Evolutionary conservation across 2,888 invertebrate genomes (phyloP).

Genomic region (Euplagia quadripunctaria): DNA sequence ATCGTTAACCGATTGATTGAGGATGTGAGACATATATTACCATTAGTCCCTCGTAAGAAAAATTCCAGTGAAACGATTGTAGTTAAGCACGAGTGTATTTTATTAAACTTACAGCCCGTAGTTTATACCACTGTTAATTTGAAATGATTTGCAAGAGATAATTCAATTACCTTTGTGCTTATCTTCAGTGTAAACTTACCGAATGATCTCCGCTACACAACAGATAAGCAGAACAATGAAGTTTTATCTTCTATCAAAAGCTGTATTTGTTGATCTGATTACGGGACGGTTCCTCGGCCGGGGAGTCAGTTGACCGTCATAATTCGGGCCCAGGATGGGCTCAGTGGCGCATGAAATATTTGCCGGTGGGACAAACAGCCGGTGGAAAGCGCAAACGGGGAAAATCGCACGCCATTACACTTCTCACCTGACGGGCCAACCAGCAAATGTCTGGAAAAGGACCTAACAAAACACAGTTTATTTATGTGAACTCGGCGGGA

Average conservation of each 20-base stretch:
- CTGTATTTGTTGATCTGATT: slow-evolving; percentile 85
- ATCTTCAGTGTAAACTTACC: slow-evolving; percentile 10
- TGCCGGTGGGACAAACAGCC: slow-evolving; percentile 63
- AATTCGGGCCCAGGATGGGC: slow-evolving; percentile 79
- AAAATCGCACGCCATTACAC: slow-evolving; percentile 79
- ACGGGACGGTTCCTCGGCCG: slow-evolving; percentile 65
- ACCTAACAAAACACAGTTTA: slow-evolving; percentile 49
- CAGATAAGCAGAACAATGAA: slow-evolving; percentile 65
- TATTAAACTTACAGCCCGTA: not conserved
- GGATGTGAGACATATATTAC: too few relatives aligned
- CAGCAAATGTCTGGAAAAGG: slow-evolving; percentile 51
- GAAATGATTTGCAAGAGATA: slow-evolving; percentile 12
- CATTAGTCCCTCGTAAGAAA: too few relatives aligned
- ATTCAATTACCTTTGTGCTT: slow-evolving; percentile 15
- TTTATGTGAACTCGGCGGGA: slow-evolving; percentile 17
- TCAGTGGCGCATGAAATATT: slow-evolving; percentile 86
- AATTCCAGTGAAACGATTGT: too few relatives aligned
- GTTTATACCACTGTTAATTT: not conserved
- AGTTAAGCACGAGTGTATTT: too few relatives aligned
- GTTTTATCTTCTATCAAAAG: slow-evolving; percentile 76
- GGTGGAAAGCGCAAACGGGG: slow-evolving; percentile 75
- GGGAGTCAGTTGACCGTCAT: slow-evolving; percentile 86
- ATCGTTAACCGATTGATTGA: too few relatives aligned
- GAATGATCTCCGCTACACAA: slow-evolving; percentile 11
- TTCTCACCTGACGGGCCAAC: slow-evolving; percentile 72